Evolutionary conservation across 2,797 vertebrate species (phyloP).

Genomic region (Lateolabrax maculatus): DNA sequence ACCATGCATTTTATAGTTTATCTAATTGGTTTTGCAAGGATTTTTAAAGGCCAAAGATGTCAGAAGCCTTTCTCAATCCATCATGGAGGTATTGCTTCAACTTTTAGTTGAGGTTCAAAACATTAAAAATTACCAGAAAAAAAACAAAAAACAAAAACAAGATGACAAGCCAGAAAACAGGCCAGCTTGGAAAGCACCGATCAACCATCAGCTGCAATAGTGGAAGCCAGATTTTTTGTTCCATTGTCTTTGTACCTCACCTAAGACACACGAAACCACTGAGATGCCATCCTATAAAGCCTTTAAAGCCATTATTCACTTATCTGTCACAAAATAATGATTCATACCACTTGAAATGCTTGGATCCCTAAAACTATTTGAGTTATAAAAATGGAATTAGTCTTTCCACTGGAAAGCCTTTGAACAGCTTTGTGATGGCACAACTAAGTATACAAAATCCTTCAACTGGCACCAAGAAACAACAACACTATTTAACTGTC

Average conservation of each 20-base stretch:
- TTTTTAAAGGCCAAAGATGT: slow-evolving; percentile 20
- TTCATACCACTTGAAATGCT: slow-evolving; percentile 44
- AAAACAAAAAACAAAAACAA: slow-evolving; percentile 17
- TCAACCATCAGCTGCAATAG: slow-evolving; percentile 46
- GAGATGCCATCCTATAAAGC: slow-evolving; percentile 36
- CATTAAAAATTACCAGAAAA: slow-evolving; percentile 12
- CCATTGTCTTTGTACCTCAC: slow-evolving; percentile 44
- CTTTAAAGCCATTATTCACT: too few relatives aligned
- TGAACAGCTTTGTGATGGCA: slow-evolving; percentile 37
- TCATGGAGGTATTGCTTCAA: slow-evolving; percentile 2
- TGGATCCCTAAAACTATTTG: slow-evolving; percentile 29
- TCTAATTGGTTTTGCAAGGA: slow-evolving; percentile 25
- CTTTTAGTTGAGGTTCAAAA: slow-evolving; percentile 11
- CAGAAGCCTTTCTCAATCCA: slow-evolving; percentile 7
- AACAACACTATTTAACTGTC: slow-evolving; percentile 56
- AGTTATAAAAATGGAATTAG: slow-evolving; percentile 43
- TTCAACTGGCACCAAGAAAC: slow-evolving; percentile 59
- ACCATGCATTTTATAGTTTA: slow-evolving; percentile 28
- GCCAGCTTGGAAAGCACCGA: slow-evolving; percentile 37
- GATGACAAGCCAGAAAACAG: slow-evolving; percentile 23
- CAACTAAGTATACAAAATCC: slow-evolving; percentile 48
- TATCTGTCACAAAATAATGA: too few relatives aligned
- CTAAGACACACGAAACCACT: slow-evolving; percentile 44
- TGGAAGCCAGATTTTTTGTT: slow-evolving; percentile 57
- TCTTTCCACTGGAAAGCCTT: slow-evolving; percentile 49